Base-by-base conservation (phyloP, 30 jellyfish, hydroid and myxozoan species). In the Aurelia coerulea region DNA sequence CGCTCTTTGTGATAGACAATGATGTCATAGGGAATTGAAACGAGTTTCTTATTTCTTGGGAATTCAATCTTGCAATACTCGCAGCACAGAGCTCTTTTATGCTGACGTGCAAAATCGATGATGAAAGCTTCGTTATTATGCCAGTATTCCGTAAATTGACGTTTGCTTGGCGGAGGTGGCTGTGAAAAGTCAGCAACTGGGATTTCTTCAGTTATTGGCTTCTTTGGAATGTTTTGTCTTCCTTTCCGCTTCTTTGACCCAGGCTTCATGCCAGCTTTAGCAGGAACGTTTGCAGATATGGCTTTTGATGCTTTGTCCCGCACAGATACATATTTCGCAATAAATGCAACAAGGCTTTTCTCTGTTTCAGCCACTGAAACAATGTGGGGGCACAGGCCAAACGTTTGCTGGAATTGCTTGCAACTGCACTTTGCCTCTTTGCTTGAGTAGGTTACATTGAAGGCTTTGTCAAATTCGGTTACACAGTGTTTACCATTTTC, bases 11-110 rank as follows among this genome's bases (percentile, higher is more conserved):
- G 83, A 19, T 32, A 32, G 14, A 72, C 66, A 16, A 42, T 50
- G 71, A 72, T 39, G 64, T 72, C 83, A 66, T 66, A 66, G 9
- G 76, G 76, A 66, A 66, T 66, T 23, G 76, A 66, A 66, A 66
- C 33, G 5, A 5, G 5, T 58, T 58, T 66, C 51, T 66, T 66
- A 50, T 66, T 66, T 23, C 76, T 23, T 3, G 76, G 76, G 53
- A 66, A 66, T 10, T 66, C 33, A 18, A 34, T 66, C 42, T 34
- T 66, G 76, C 76, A 66, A 34, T 66, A 50, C 76, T 66, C 76
- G 76, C 33, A 66, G 42, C 7, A 18, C 5, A 18, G 42, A 18
- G 76, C 76, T 66, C 76, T 66, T 66, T 66, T 66, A 34, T 66
- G 42, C 51, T 66, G 51, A 18, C 51, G 9, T 34, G 51, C 0